phyloP scores from a whole-genome alignment of 2,888 invertebrate genomes.

The Spodoptera exigua region DNA sequence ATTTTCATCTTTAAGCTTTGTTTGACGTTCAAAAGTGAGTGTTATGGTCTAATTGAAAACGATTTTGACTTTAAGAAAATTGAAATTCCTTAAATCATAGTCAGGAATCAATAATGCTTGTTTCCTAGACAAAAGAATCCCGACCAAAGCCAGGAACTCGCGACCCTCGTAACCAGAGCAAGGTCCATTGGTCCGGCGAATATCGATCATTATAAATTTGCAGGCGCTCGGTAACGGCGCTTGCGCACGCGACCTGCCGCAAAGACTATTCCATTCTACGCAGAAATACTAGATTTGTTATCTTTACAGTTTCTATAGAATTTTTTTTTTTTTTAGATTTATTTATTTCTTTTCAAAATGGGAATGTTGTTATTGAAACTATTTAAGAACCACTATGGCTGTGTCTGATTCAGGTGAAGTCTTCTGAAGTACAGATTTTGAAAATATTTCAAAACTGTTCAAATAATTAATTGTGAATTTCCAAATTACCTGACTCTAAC shows the following conservation, averaged over 20 bases:
- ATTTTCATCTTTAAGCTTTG: too few species aligned
- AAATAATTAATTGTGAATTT: too few species aligned
- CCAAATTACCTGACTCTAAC: too few species aligned
- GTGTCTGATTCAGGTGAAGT: too few species aligned
- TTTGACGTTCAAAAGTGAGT: too few species aligned
- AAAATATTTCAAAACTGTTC: too few species aligned
- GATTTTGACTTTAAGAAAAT: too few species aligned
- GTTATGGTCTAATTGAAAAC: too few species aligned
- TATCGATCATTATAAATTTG: constrained; percentile 88
- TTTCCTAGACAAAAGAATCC: constrained; percentile 34
- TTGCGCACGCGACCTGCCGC: constrained; percentile 84
- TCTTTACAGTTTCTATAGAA: neutral
- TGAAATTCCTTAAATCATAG: neutral
- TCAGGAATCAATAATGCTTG: neutral
- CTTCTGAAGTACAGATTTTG: too few species aligned
- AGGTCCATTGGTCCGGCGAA: constrained; percentile 78
- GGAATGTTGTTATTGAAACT: too few species aligned
- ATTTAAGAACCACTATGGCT: too few species aligned
- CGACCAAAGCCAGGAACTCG: constrained; percentile 41
- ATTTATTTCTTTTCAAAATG: neutral
- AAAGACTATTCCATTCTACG: constrained; percentile 66
- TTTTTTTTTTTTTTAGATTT: too few species aligned
- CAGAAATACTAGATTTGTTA: constrained; percentile 32
- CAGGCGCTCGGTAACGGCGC: constrained; percentile 82
- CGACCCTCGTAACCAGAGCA: constrained; percentile 75